phyloP scores from a whole-genome alignment of 2,797 vertebrate species.

The Dipus sagitta region DNA sequence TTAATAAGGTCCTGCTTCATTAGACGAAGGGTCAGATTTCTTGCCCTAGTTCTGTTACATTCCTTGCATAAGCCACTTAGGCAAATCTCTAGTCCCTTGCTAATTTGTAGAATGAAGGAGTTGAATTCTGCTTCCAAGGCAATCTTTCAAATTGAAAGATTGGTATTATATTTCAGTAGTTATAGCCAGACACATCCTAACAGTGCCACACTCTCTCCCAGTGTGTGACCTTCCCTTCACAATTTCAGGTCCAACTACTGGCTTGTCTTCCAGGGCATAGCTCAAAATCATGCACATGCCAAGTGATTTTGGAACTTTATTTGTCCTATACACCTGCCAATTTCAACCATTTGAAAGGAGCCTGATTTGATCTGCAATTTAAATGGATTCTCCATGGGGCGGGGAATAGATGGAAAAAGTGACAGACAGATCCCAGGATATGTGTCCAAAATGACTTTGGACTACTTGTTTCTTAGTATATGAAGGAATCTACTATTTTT shows the following conservation, averaged over 20 bases:
- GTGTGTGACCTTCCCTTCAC: neutral
- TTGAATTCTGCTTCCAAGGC: neutral
- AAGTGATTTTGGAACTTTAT: constrained; percentile 20
- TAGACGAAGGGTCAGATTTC: neutral
- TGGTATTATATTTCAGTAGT: neutral
- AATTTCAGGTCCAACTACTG: neutral
- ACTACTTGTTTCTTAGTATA: neutral
- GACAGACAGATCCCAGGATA: neutral
- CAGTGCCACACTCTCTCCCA: neutral
- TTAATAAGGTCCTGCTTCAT: neutral
- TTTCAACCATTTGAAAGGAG: neutral
- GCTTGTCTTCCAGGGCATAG: constrained; percentile 10
- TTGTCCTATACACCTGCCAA: constrained; percentile 10
- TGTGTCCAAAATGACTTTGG: neutral
- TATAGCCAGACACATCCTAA: neutral
- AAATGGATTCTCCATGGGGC: neutral
- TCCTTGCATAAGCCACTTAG: neutral
- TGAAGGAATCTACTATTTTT: neutral
- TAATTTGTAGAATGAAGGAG: neutral
- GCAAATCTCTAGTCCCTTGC: neutral
- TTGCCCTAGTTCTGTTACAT: neutral
- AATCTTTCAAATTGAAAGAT: neutral
- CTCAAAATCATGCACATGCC: constrained; percentile 39
- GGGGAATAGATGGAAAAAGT: neutral
- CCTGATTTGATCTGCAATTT: neutral